Conservation (phyloP, 2,888 invertebrate species). For the Sphaerophoria taeniata region DNA sequence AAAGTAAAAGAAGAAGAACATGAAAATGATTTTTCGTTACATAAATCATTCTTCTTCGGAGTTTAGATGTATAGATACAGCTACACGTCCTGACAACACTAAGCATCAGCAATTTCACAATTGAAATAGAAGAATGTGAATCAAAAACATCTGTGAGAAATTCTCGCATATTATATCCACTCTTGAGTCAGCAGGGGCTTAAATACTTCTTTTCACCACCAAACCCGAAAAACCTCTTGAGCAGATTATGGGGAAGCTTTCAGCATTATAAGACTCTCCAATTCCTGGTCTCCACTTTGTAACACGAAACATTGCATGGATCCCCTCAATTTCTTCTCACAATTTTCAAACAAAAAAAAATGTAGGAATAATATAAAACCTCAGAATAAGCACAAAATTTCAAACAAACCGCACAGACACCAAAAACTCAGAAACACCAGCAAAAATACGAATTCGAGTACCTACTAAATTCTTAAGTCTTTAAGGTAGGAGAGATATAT, state of each 20-base stretch:
- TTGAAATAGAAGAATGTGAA: slow-evolving; percentile 40
- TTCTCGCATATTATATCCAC: slow-evolving; percentile 30
- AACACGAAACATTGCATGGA: slow-evolving; percentile 42
- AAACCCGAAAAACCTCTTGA: neutral
- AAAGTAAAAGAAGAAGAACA: neutral
- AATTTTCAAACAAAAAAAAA: neutral
- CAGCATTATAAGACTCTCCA: slow-evolving; percentile 5
- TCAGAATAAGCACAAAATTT: slow-evolving; percentile 44
- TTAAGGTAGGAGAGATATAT: slow-evolving; percentile 28
- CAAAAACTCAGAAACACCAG: neutral
- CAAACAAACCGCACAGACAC: slow-evolving; percentile 39
- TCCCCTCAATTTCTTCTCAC: neutral
- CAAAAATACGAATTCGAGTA: too few species aligned
- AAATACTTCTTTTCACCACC: neutral
- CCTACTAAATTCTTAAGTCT: slow-evolving; percentile 31
- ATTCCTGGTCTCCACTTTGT: slow-evolving; percentile 48
- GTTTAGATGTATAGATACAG: too few species aligned
- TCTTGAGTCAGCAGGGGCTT: slow-evolving; percentile 19
- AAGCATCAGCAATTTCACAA: slow-evolving; percentile 26
- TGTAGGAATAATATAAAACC: slow-evolving; percentile 3
- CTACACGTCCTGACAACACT: slow-evolving; percentile 3
- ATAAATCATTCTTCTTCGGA: neutral
- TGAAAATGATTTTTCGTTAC: slow-evolving; percentile 36
- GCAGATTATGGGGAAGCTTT: slow-evolving; percentile 26
- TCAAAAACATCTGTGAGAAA: slow-evolving; percentile 37